These are phyloP conservation scores for Colletes gigas DNA, from an alignment of 1,140 invertebrate species.

Conservation along the genomic window DNA sequence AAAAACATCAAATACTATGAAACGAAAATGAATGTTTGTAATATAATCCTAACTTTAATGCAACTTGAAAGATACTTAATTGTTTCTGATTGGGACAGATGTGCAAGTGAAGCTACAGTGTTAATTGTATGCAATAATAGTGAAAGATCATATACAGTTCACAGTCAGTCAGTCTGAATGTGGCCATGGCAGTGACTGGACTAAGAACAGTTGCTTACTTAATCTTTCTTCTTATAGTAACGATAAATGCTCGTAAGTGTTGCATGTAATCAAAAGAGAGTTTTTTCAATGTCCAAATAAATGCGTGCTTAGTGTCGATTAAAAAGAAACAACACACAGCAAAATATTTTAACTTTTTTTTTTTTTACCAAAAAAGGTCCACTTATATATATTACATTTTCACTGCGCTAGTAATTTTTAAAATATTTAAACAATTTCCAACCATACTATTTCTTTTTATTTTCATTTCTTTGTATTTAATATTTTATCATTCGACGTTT, in stretches of 20 bases:
- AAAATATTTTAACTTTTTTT: background rate
- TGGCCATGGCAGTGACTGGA: conserved; percentile 48
- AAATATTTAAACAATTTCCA: background rate
- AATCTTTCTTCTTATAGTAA: conserved; percentile 29
- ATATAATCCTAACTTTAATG: background rate
- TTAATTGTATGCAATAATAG: conserved; percentile 42
- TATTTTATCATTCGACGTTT: background rate
- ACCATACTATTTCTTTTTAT: background rate
- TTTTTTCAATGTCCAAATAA: conserved; percentile 9
- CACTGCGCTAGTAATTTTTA: background rate
- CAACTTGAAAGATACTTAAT: conserved; percentile 11
- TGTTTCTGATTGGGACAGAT: conserved; percentile 30
- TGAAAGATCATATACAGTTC: conserved; percentile 37
- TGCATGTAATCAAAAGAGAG: conserved; percentile 14
- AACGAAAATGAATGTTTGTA: background rate
- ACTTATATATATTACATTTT: background rate
- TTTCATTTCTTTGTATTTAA: background rate
- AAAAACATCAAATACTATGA: background rate
- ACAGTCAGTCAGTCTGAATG: conserved; percentile 33
- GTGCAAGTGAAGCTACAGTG: conserved; percentile 30
- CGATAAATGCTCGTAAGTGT: conserved; percentile 48
- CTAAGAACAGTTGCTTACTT: conserved; percentile 43
- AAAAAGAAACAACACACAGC: background rate
- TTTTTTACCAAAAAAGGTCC: background rate
- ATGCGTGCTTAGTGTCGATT: no score